Evolutionary conservation across 2,113 vertebrate genomes (phyloP), one percentile per base, ranked within the genome.

Genomic region (Caranx melampygus): DNA sequence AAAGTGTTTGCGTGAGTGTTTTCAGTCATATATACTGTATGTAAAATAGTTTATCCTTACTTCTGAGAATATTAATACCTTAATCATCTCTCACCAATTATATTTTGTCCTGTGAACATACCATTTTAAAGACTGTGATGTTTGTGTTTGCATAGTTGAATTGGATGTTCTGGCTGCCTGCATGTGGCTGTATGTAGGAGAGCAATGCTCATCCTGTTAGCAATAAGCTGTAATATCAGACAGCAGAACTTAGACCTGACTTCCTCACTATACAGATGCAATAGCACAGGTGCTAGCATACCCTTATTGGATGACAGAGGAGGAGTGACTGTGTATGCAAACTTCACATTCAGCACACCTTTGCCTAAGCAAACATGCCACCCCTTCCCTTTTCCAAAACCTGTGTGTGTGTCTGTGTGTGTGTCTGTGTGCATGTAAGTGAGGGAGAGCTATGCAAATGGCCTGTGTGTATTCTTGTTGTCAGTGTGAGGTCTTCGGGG

Each of bases 391-490:
- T 70, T 45, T 59, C 52, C 54, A 60, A 45, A 85, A 72, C 72
- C 63, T 14, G 54, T 15, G 26, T 26, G 59, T 26, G 59, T 60
- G 33, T 73, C 51, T 67, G 21, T 40, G 61, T 67, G 61, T 15
- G n/a, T 85, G 62, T 81, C 26, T 82, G 71, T 70, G 71, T 82
- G 61, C 81, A 15, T 69, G 21, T 34, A 77, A 77, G 82, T 71
- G 70, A 92, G 83, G 87, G 83, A 78, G 83, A 89, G 91, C 90
- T 89, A 91, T 91, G 91, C 89, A 92, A 92, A 92, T 81, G 88
- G 87, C 83, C 86, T 77, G 75, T 58, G 44, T 79, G 65, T 66
- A 73, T 80, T 70, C 81, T 79, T 79, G 60, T 73, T 75, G 57
- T 70, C 61, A 67, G 81, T 45, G 52, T 26, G 51, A 81, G 70